phyloP scores from a whole-genome alignment of 2,797 vertebrate species.

The Danio tinwini region DNA sequence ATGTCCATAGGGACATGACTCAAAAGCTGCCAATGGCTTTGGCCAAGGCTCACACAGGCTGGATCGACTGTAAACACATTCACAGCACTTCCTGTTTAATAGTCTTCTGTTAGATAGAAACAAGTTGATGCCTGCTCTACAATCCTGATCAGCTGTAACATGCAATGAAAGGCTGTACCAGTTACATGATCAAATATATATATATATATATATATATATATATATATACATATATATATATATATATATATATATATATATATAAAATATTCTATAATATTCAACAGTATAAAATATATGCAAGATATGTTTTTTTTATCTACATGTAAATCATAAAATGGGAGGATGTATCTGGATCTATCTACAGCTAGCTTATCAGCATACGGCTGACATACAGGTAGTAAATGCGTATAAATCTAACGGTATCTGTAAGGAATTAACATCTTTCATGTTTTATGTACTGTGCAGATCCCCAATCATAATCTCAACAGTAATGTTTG shows the following conservation, averaged over 20 bases:
- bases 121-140: neutral
- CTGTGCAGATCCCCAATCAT: slow-evolving; percentile 20
- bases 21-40: slow-evolving; percentile 37
- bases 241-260: too few relatives aligned
- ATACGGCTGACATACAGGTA: neutral
- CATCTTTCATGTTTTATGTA: slow-evolving; percentile 3
- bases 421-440: slow-evolving; percentile 27
- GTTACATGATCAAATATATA: slow-evolving; percentile 8
- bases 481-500: slow-evolving; percentile 1
- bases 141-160: neutral
- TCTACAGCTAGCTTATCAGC: slow-evolving; percentile 13
- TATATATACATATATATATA: too few relatives aligned
- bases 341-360: slow-evolving; percentile 6
- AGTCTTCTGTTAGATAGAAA: slow-evolving; percentile 28
- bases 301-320: slow-evolving; percentile 10
- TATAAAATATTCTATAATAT: neutral
- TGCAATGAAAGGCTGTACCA: neutral
- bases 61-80: slow-evolving; percentile 9
- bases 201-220: too few relatives aligned
- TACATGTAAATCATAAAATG: slow-evolving; percentile 13
- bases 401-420: slow-evolving; percentile 16
- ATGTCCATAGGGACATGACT: slow-evolving; percentile 67
- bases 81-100: slow-evolving; percentile 7
- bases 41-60: slow-evolving; percentile 4
- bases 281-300: slow-evolving; percentile 1